A percentile compares a stretch with the other conserved stretches of the same genome.
Evolutionary conservation across 2,113 vertebrate species (phyloP).

Genomic region (Apus apus): DNA sequence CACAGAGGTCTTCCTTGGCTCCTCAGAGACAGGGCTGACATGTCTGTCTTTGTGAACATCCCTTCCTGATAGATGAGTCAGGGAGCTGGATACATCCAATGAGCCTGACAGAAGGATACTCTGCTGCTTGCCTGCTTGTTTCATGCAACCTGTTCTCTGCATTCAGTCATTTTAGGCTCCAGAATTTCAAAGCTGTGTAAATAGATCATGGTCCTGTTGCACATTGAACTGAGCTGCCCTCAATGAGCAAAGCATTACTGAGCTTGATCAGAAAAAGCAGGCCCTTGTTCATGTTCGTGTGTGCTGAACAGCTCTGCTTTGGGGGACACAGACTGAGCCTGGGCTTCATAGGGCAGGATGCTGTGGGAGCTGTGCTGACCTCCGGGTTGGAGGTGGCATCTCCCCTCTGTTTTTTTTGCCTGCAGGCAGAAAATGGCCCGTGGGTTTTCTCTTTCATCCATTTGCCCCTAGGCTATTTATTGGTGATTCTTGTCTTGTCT

Average conservation of each 20-base stretch:
- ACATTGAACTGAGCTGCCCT: background rate
- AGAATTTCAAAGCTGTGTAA: background rate
- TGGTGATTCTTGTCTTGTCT: background rate
- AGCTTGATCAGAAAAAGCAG: background rate
- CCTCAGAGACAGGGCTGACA: background rate
- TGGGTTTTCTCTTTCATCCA: background rate
- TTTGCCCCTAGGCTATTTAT: background rate
- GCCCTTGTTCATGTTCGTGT: background rate
- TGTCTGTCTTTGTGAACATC: background rate
- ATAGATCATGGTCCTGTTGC: background rate
- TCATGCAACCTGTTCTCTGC: background rate
- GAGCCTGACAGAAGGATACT: background rate
- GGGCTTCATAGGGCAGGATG: background rate
- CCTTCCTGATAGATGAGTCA: background rate
- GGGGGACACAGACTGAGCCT: background rate
- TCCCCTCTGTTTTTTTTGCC: background rate
- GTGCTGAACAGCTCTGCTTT: background rate
- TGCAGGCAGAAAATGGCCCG: background rate
- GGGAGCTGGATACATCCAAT: background rate
- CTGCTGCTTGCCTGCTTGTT: background rate
- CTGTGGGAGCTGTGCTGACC: background rate
- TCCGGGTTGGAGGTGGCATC: background rate
- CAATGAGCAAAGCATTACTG: background rate
- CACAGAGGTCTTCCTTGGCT: background rate
- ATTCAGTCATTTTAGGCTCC: background rate